Conservation (phyloP, 2,797 vertebrate genomes). For the Paramormyrops hopkinsi region DNA sequence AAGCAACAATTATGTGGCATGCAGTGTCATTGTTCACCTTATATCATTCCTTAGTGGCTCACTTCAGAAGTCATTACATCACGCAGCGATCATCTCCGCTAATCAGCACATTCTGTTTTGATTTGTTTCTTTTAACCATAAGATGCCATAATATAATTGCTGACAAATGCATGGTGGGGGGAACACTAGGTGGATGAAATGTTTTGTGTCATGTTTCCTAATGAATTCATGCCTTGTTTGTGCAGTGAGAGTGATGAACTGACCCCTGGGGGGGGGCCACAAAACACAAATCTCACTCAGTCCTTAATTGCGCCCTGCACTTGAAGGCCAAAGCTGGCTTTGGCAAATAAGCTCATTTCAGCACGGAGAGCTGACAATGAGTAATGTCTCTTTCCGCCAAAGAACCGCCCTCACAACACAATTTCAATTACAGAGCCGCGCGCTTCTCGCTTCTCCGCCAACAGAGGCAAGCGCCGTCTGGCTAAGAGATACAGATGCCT, state of each 20-base stretch:
- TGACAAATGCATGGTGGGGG: constrained; percentile 11
- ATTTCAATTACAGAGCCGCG: constrained; percentile 12
- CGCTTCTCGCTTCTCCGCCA: constrained; percentile 9
- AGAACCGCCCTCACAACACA: constrained; percentile 19
- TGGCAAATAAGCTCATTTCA: constrained; percentile 31
- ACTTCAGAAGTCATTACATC: constrained; percentile 18
- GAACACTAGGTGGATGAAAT: constrained; percentile 12
- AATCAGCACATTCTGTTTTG: neutral
- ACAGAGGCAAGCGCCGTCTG: neutral
- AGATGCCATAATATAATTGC: neutral
- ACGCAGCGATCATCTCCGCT: neutral
- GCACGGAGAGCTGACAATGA: constrained; percentile 24
- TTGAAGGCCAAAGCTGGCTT: constrained; percentile 21
- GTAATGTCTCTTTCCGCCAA: constrained; percentile 24
- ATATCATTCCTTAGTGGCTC: neutral
- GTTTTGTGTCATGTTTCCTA: constrained; percentile 9
- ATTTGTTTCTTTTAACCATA: neutral
- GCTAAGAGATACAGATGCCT: neutral
- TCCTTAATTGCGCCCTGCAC: constrained; percentile 17
- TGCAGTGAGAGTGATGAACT: constrained; percentile 4
- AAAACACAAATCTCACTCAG: constrained; percentile 24
- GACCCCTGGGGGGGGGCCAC: constrained; percentile 16
- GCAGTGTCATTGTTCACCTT: neutral
- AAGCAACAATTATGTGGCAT: neutral
- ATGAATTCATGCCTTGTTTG: constrained; percentile 14